Percentiles rank a stretch among this genome's conserved stretches.
These are phyloP conservation scores for Drosophila athabasca DNA, from an alignment of 1,140 invertebrate genomes.

Conservation along the genomic window DNA sequence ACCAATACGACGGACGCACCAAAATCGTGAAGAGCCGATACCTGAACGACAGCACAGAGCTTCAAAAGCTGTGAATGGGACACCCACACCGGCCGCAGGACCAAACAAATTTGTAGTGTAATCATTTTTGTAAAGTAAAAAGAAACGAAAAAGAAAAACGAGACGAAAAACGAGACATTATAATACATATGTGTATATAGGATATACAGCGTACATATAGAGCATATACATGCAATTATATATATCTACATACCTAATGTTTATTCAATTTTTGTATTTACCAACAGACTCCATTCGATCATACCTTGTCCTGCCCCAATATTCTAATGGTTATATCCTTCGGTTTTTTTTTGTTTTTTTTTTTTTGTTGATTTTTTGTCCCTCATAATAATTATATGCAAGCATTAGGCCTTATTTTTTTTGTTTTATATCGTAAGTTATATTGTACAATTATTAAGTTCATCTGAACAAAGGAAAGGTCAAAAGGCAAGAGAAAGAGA, in stretches of 20 bases:
- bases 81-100: constrained; percentile 13
- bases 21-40: constrained; percentile 74
- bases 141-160: background rate
- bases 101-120: constrained; percentile 62
- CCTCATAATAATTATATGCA: constrained; percentile 13
- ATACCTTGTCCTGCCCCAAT: background rate
- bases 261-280: too few species aligned
- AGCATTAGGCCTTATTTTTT: background rate
- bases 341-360: background rate
- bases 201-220: background rate
- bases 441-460: constrained; percentile 34
- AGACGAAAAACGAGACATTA: background rate
- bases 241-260: background rate
- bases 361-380: background rate
- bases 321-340: constrained; percentile 12
- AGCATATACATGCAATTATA: constrained; percentile 4
- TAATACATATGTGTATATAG: constrained; percentile 19
- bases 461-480: constrained; percentile 35
- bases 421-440: constrained; percentile 32
- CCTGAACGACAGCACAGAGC: constrained; percentile 71
- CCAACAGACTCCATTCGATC: too few species aligned
- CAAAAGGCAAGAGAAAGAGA: constrained; percentile 1
- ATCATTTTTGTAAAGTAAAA: constrained; percentile 36
- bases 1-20: constrained; percentile 47
- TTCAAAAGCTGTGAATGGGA: constrained; percentile 69